Conservation (phyloP, 2,113 vertebrate species). For the Aythya baeri region DNA sequence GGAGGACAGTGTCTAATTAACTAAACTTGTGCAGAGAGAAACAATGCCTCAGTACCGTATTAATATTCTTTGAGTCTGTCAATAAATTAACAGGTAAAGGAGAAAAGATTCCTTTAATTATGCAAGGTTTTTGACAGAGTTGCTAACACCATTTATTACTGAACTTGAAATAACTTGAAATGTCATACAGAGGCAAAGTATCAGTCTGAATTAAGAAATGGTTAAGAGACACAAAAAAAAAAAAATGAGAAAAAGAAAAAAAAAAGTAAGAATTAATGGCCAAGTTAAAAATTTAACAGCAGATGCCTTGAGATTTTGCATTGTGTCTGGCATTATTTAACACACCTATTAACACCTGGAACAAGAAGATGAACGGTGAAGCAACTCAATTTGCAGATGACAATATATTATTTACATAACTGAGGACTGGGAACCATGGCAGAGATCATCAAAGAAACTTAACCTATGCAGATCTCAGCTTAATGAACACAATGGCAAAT, state of each 20-base stretch:
- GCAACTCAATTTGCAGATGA: background rate
- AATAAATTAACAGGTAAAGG: conserved; percentile 3
- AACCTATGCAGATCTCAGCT: background rate
- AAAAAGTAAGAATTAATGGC: conserved; percentile 25
- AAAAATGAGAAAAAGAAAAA: conserved; percentile 22
- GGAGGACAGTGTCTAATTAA: background rate
- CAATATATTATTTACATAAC: conserved; percentile 25
- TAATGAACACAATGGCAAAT: background rate
- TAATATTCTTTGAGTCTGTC: background rate
- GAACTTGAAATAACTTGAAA: conserved; percentile 21
- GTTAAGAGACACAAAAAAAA: background rate
- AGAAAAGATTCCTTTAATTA: conserved; percentile 5
- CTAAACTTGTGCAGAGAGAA: background rate
- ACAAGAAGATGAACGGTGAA: conserved; percentile 2
- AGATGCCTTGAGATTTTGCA: conserved; percentile 13
- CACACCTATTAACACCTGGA: conserved; percentile 27
- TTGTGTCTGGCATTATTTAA: conserved; percentile 46
- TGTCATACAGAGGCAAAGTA: conserved; percentile 2
- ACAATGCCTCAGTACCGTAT: background rate
- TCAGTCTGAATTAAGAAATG: background rate
- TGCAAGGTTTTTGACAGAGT: background rate
- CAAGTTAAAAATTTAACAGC: conserved; percentile 50
- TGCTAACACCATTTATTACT: background rate
- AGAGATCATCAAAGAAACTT: background rate
- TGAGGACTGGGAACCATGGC: background rate